Conservation (phyloP, 2,888 invertebrate species). For the Agrilus biguttatus region DNA sequence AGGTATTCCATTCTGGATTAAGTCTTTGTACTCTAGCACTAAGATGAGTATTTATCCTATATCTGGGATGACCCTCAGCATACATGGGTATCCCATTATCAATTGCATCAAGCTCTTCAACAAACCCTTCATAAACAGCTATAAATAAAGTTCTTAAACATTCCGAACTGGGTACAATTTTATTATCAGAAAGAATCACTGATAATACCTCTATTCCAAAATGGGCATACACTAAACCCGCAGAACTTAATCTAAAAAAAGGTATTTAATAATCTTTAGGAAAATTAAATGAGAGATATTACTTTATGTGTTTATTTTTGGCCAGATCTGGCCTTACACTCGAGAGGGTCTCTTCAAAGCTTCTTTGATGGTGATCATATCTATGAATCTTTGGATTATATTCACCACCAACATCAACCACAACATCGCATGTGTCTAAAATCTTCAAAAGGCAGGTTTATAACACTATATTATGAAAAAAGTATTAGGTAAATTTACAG, state of each 20-base stretch:
- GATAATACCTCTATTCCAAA: constrained; percentile 72
- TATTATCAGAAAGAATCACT: constrained; percentile 34
- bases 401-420: constrained; percentile 85
- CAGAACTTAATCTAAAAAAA: constrained; percentile 72
- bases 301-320: constrained; percentile 45
- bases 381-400: constrained; percentile 62
- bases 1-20: constrained; percentile 73
- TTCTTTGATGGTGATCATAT: constrained; percentile 92
- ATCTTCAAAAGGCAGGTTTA: constrained; percentile 19
- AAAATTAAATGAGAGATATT: constrained; percentile 5
- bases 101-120: constrained; percentile 90
- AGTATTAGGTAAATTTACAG: constrained; percentile 22
- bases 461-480: not conserved
- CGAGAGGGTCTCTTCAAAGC: constrained; percentile 53
- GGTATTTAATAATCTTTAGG: not conserved
- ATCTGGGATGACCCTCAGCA: constrained; percentile 54
- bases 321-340: constrained; percentile 45
- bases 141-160: constrained; percentile 45
- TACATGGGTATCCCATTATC: constrained; percentile 88
- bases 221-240: constrained; percentile 82
- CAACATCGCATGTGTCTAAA: constrained; percentile 75
- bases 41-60: constrained; percentile 66
- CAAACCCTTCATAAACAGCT: constrained; percentile 71
- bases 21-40: constrained; percentile 60
- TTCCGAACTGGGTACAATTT: constrained; percentile 32